Evolutionary conservation across 2,888 invertebrate genomes (phyloP).

Genomic region (Cosmia trapezina): DNA sequence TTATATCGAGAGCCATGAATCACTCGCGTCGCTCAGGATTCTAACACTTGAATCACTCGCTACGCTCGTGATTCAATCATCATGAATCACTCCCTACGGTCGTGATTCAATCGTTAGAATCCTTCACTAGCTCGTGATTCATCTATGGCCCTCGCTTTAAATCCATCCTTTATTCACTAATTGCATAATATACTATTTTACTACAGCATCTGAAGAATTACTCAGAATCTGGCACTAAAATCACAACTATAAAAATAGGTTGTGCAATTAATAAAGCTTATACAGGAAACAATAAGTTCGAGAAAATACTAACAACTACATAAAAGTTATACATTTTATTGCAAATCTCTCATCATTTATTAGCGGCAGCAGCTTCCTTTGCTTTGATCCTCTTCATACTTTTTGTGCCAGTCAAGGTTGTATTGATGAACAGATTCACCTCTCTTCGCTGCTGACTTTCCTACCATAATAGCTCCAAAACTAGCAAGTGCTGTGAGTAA

Average conservation of each 20-base stretch:
- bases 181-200: too few species aligned
- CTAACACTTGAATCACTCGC: too few species aligned
- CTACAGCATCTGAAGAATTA: constrained; percentile 16
- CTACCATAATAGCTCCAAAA: constrained; percentile 91
- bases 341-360: constrained; percentile 43
- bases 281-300: constrained; percentile 7
- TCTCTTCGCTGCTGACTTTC: constrained; percentile 92
- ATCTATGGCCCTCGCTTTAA: too few species aligned
- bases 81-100: too few species aligned
- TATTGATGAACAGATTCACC: constrained; percentile 93
- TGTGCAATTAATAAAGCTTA: constrained; percentile 8
- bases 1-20: too few species aligned
- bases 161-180: too few species aligned
- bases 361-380: constrained; percentile 64
- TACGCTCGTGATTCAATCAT: too few species aligned
- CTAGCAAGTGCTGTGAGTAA: constrained; percentile 91
- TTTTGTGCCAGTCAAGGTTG: constrained; percentile 94
- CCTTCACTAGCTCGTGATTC: too few species aligned
- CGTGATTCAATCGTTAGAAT: too few species aligned
- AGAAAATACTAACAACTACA: constrained; percentile 43
- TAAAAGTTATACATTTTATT: constrained; percentile 30
- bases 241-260: background rate
- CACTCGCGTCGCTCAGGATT: too few species aligned
- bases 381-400: constrained; percentile 90
- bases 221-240: constrained; percentile 26